Percentiles rank a stretch among this genome's conserved stretches.
phyloP scores from a whole-genome alignment of 2,888 invertebrate genomes.

The Epirrhoe tristata region DNA sequence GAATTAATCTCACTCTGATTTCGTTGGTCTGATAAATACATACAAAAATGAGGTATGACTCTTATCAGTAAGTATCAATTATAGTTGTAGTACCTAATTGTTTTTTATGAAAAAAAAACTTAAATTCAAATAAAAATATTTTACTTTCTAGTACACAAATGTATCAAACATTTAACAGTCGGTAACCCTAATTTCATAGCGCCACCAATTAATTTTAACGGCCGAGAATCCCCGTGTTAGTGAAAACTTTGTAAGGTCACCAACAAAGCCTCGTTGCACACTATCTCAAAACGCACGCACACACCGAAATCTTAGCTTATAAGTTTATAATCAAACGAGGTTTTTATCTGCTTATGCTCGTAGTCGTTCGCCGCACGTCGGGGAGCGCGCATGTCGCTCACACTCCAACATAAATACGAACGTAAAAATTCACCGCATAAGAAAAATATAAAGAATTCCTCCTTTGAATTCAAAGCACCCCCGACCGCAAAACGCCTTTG shows the following conservation, averaged over 20 bases:
- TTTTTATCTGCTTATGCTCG: conserved; percentile 75
- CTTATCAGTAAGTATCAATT: too few relatives aligned
- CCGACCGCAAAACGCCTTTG: conserved; percentile 64
- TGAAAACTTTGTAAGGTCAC: conserved; percentile 80
- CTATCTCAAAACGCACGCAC: conserved; percentile 72
- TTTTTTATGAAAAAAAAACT: not conserved
- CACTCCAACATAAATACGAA: conserved; percentile 67
- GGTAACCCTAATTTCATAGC: conserved; percentile 31
- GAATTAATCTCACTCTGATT: too few relatives aligned
- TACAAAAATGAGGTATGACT: too few relatives aligned
- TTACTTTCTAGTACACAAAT: not conserved
- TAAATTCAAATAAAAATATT: not conserved
- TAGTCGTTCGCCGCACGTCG: conserved; percentile 81
- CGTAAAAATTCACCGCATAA: conserved; percentile 70
- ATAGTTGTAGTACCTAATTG: too few relatives aligned
- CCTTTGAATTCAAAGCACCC: conserved; percentile 59
- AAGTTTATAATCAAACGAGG: conserved; percentile 84
- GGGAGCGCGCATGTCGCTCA: conserved; percentile 77
- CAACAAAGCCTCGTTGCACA: conserved; percentile 76
- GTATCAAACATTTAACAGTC: not conserved
- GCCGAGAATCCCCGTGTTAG: conserved; percentile 51
- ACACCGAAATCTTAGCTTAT: conserved; percentile 83
- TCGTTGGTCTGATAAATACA: too few relatives aligned
- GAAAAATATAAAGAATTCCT: conserved; percentile 63
- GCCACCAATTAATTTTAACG: conserved; percentile 39